phyloP scores from a whole-genome alignment of 2,888 invertebrate species.

The Phlogophora meticulosa region DNA sequence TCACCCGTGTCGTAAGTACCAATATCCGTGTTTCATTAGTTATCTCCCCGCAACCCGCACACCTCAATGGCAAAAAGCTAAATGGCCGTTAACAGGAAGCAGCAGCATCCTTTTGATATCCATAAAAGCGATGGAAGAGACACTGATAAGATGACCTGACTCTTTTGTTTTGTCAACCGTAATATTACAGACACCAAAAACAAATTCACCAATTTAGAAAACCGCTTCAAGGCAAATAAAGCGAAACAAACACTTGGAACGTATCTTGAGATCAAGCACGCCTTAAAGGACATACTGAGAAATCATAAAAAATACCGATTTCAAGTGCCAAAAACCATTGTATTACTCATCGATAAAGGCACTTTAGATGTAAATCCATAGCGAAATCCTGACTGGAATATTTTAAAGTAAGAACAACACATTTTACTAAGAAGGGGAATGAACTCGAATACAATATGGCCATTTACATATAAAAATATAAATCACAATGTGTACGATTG shows the following conservation, averaged over 20 bases:
- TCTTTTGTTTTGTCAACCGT: too few species aligned
- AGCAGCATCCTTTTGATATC: background rate
- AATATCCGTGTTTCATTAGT: too few species aligned
- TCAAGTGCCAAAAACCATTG: slow-evolving; percentile 41
- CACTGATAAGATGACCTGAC: too few species aligned
- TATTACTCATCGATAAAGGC: slow-evolving; percentile 53
- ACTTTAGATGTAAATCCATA: slow-evolving; percentile 63
- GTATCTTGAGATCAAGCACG: slow-evolving; percentile 17
- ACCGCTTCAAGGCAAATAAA: slow-evolving; percentile 22
- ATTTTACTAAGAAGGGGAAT: slow-evolving; percentile 74
- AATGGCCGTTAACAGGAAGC: background rate
- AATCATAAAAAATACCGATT: slow-evolving; percentile 48
- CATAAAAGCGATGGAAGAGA: background rate
- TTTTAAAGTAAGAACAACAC: slow-evolving; percentile 64
- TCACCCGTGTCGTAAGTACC: too few species aligned
- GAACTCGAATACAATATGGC: slow-evolving; percentile 78
- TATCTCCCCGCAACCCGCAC: too few species aligned
- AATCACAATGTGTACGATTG: slow-evolving; percentile 70
- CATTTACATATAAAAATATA: slow-evolving; percentile 77
- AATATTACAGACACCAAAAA: background rate
- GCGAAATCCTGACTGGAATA: slow-evolving; percentile 71
- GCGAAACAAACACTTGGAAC: slow-evolving; percentile 22
- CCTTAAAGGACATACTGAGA: slow-evolving; percentile 19
- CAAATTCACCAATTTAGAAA: slow-evolving; percentile 12
- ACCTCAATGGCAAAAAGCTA: background rate